phyloP scores from a whole-genome alignment of 1,140 invertebrate genomes.

The Bathynomus jamesi region DNA sequence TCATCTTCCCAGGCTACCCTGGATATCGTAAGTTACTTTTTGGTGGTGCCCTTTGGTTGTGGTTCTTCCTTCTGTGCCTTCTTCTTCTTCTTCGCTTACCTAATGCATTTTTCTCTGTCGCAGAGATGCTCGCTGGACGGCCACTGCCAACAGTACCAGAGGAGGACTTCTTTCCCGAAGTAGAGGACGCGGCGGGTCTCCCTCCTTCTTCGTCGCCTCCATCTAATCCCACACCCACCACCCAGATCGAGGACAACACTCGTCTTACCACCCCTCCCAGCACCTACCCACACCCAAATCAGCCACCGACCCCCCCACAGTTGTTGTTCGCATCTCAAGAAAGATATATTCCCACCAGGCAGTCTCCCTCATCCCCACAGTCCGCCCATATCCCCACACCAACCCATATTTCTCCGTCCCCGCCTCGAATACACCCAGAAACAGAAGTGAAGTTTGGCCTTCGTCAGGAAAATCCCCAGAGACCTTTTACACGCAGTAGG shows the following conservation, averaged over 20 bases:
- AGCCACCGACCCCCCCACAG: neutral
- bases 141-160: conserved; percentile 30
- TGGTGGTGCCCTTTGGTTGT: neutral
- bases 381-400: neutral
- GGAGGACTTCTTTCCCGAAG: conserved; percentile 31
- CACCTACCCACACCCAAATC: neutral
- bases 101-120: conserved; percentile 7
- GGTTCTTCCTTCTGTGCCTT: neutral
- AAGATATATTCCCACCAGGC: neutral
- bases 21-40: neutral
- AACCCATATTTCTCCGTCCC: neutral
- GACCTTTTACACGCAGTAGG: too few species aligned
- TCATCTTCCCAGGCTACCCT: neutral
- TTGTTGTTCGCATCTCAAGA: too few species aligned
- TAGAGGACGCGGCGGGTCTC: conserved; percentile 20
- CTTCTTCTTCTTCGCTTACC: neutral
- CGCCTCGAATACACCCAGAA: neutral
- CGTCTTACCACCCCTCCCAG: neutral
- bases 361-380: neutral
- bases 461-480: neutral
- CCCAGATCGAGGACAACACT: conserved; percentile 1
- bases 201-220: conserved; percentile 15
- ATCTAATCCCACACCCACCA: conserved; percentile 3
- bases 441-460: neutral
- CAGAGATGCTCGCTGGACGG: conserved; percentile 34